Evolutionary conservation across 2,113 vertebrate species (phyloP), one percentile per base, ranked within the genome.

Genomic region (Nothobranchius kuhntae): DNA sequence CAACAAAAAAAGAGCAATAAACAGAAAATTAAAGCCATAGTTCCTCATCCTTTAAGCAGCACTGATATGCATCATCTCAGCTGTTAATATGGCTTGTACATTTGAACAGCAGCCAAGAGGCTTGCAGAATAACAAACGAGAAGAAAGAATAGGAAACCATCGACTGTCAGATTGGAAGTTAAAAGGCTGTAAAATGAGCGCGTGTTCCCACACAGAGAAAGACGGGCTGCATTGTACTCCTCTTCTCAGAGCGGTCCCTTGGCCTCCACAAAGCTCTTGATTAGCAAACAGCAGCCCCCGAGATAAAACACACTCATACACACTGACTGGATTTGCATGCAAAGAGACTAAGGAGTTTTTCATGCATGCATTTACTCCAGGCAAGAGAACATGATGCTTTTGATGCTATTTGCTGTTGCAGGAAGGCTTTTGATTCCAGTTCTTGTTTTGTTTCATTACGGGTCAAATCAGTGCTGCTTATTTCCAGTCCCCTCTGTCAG

Each of bases 101-200:
- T 65, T 77, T 35, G 58, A 75, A 79, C 53, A 54, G 66, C 47
- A 54, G 64, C 57, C 1, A 60, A 58, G 65, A 76, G 56, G 57
- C 61, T 71, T 3, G 55, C 38, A 54, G 71, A 73, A 85, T 74
- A 70, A 77, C 67, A 71, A 80, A 75, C 53, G 47, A 73, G 65
- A 59, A 56, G 68, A 60, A 68, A 80, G 85, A 80, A 80, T 64
- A 68, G 60, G 74, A 84, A 89, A 90, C 82, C 74, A 87, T 80
- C 76, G 50, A 72, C 26, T 36, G 68, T 80, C 81, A 78, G 83
- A 90, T 80, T 87, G 82, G 86, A 89, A 90, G 87, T 90, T 90
- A 87, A 90, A 91, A 87, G 88, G 77, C 84, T 86, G 84, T 89
- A 89, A 89, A 91, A 89, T 85, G 77, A 90, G 78, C 60, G 53